Evolutionary conservation across 2,888 invertebrate genomes (phyloP).

Genomic region (Neocrepidodera transversa): DNA sequence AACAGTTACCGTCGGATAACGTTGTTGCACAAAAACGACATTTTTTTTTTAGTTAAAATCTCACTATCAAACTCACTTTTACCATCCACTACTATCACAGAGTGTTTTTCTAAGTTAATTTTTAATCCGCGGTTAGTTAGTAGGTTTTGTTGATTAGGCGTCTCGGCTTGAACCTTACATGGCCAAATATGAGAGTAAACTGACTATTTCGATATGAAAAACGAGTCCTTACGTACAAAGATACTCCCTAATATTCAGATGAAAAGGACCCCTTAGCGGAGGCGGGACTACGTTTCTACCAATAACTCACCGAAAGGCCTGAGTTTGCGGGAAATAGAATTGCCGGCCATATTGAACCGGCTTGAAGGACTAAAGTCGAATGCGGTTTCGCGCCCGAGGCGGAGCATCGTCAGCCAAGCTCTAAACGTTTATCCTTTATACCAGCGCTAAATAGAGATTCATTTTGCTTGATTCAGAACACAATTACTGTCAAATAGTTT

Average conservation of each 20-base stretch:
- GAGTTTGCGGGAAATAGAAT: slow-evolving; percentile 61
- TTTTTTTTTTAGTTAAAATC: neutral
- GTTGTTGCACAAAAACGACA: slow-evolving; percentile 29
- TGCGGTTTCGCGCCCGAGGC: slow-evolving; percentile 35
- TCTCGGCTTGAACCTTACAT: slow-evolving; percentile 49
- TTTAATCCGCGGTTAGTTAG: slow-evolving; percentile 19
- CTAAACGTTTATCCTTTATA: slow-evolving; percentile 38
- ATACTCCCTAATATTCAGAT: slow-evolving; percentile 61
- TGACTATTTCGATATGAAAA: slow-evolving; percentile 60
- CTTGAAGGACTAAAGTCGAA: slow-evolving; percentile 34
- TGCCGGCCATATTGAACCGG: slow-evolving; percentile 56
- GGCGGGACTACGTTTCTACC: slow-evolving; percentile 67
- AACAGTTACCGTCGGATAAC: slow-evolving; percentile 38
- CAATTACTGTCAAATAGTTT: slow-evolving; percentile 60
- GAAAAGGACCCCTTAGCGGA: slow-evolving; percentile 55
- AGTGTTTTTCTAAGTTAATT: slow-evolving; percentile 12
- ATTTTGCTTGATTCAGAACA: slow-evolving; percentile 34
- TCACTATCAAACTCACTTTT: slow-evolving; percentile 9
- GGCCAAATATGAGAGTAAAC: slow-evolving; percentile 55
- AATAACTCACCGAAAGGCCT: slow-evolving; percentile 66
- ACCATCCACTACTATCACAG: slow-evolving; percentile 7
- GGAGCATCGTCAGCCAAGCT: slow-evolving; percentile 45
- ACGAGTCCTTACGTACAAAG: slow-evolving; percentile 55
- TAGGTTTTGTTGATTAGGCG: slow-evolving; percentile 35
- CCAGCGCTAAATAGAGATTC: slow-evolving; percentile 36